Base-by-base conservation (phyloP, 2,113 vertebrate genomes). In the Toxostoma redivivum region DNA sequence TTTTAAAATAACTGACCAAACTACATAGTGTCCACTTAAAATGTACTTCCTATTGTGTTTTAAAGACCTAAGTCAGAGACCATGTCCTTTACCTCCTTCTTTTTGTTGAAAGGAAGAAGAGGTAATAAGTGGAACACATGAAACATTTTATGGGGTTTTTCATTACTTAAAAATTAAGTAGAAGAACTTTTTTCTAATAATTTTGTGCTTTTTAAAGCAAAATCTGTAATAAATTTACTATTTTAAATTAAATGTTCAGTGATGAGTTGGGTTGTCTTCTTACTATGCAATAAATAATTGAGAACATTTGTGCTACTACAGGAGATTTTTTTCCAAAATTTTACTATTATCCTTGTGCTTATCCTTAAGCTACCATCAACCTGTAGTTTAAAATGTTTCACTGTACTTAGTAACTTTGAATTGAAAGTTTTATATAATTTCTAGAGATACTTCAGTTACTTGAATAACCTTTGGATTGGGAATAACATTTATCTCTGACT, bases 11-110 rank as follows among this genome's bases (percentile, higher is more conserved):
- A 5, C 23, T 44, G 30, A 8, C 19, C 6, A 10, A 79, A 44
- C 21, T 20, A 2, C 22, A 4, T 48, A 22, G 13, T 56, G 12
- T 35, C 5, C 0, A 5, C 6, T 25, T 69, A 12, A 50, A 13
- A 8, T 37, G 0, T 20, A 74, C 3, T 44, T 79, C 5, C 5
- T 28, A 0, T 22, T 2, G 0, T 31, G 9, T 81, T 66, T 51
- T 61, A 23, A 48, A 53, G 33, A 40, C 10, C 1, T 28, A 7
- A 35, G 21, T 69, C 79, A 61, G 23, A 50, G 10, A 50, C 44
- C 12, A 30, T 15, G 30, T 61, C 89, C 8, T 78, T 67, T 3
- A 45, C 22, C 6, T 30, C 33, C 4, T 78, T 79, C 15, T 12
- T 81, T 51, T 50, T 33, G 6, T 51, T 31, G 51, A 73, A 78